phyloP scores from a whole-genome alignment of 2,113 vertebrate genomes.

The Anolis sagrei region DNA sequence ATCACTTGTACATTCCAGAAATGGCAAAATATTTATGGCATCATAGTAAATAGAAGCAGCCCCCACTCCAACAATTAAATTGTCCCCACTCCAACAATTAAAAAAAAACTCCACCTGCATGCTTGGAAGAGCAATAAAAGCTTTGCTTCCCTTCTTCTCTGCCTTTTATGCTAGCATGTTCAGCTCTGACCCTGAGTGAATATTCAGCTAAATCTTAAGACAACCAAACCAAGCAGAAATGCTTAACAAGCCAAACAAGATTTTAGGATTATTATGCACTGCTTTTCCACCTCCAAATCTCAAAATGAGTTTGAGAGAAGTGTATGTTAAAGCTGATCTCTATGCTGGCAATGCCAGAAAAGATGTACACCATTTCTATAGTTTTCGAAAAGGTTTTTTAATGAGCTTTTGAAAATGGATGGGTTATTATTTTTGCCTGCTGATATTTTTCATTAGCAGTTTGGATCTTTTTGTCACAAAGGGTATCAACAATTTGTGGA shows the following conservation, averaged over 20 bases:
- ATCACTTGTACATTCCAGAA: not conserved
- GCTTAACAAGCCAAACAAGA: not conserved
- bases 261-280: too few species aligned
- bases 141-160: too few species aligned
- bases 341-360: not conserved
- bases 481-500: not conserved
- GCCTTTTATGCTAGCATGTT: not conserved
- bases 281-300: not conserved
- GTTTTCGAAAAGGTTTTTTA: too few species aligned
- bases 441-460: not conserved
- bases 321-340: not conserved
- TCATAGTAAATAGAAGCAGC: not conserved
- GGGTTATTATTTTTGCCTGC: not conserved
- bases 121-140: not conserved
- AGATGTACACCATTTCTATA: too few species aligned
- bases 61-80: too few species aligned
- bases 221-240: not conserved
- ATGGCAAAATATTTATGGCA: not conserved
- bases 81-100: too few species aligned
- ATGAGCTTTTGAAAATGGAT: not conserved
- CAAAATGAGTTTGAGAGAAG: too few species aligned
- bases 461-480: not conserved
- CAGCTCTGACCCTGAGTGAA: not conserved
- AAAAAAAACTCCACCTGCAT: not conserved
- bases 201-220: not conserved